phyloP scores from a whole-genome alignment of 2,113 vertebrate genomes.

The Bucco capensis region DNA sequence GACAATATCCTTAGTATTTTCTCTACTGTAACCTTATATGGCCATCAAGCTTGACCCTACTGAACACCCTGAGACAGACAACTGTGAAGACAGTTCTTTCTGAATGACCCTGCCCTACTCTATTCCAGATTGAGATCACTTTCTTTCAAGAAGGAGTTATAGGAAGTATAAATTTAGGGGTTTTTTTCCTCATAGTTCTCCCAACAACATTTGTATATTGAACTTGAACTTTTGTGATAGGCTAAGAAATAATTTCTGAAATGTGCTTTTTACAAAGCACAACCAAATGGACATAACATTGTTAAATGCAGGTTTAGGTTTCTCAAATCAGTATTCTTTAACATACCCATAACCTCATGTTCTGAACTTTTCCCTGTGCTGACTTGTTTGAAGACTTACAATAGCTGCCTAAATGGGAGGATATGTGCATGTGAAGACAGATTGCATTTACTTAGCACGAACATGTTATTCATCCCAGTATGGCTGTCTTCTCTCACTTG shows the following conservation, averaged over 20 bases:
- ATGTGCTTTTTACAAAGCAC: not conserved
- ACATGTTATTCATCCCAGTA: not conserved
- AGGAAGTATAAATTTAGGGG: not conserved
- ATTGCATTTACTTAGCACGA: not conserved
- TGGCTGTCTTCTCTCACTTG: not conserved
- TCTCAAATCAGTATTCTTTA: not conserved
- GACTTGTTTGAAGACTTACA: conserved; percentile 3
- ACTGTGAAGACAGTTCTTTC: not conserved
- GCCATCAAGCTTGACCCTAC: not conserved
- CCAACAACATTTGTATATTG: not conserved
- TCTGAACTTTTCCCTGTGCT: not conserved
- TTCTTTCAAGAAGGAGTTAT: not conserved
- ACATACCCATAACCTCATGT: not conserved
- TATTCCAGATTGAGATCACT: not conserved
- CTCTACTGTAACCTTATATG: not conserved
- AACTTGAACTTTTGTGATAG: not conserved
- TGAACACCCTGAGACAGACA: not conserved
- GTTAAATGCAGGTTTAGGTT: not conserved
- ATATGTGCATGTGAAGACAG: not conserved
- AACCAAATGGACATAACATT: not conserved
- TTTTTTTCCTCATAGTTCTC: not conserved
- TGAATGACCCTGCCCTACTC: not conserved
- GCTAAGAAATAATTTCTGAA: not conserved
- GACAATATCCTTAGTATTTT: not conserved
- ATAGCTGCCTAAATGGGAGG: not conserved